Evolutionary conservation across 2,113 vertebrate genomes (phyloP).

Genomic region (Tringa solitaria): DNA sequence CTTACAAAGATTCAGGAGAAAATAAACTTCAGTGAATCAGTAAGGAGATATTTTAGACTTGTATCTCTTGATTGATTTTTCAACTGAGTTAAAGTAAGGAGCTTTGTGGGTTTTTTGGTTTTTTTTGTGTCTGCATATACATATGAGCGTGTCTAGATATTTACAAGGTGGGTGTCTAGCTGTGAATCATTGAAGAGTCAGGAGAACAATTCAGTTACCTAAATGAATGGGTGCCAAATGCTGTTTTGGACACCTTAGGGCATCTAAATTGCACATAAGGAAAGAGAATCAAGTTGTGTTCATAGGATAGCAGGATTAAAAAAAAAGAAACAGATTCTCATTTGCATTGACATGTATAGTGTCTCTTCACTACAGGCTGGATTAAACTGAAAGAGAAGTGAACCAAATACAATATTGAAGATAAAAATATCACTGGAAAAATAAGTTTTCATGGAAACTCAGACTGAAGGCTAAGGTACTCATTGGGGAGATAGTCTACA

Average conservation of each 20-base stretch:
- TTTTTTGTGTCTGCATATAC: neutral
- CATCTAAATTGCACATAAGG: neutral
- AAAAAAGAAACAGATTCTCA: neutral
- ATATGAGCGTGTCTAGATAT: neutral
- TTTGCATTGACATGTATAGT: neutral
- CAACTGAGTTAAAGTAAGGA: neutral
- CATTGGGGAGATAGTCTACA: neutral
- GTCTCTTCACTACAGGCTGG: neutral
- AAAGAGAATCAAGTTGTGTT: neutral
- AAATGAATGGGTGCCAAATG: neutral
- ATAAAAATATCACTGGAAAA: conserved; percentile 13
- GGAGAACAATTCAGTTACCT: neutral
- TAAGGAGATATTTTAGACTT: neutral
- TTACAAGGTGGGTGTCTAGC: neutral
- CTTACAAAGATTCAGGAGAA: neutral
- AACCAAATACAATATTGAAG: neutral
- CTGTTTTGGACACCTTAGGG: neutral
- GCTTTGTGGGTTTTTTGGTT: rapidly evolving
- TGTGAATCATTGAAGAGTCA: neutral
- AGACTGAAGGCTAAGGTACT: neutral
- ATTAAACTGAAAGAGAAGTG: conserved; percentile 5
- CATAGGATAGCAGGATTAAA: neutral
- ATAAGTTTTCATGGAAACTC: conserved; percentile 6
- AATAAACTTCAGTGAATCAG: neutral
- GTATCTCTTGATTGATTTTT: neutral